A percentile compares a stretch with the other conserved stretches of the same genome.
Evolutionary conservation across 2,797 vertebrate genomes (phyloP).

Genomic region (Spondyliosoma cantharus): DNA sequence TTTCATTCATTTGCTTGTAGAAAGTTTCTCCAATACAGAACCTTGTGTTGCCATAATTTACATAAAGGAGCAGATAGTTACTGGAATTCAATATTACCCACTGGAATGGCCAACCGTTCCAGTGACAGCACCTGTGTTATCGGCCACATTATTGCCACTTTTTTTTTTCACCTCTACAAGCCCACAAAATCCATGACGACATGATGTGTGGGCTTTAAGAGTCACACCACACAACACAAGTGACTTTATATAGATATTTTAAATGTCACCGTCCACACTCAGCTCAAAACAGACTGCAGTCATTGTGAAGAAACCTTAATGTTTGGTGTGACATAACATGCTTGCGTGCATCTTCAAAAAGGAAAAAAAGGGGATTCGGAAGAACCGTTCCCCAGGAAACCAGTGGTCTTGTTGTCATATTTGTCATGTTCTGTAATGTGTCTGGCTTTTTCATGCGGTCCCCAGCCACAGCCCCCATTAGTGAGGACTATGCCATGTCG

Average conservation of each 20-base stretch:
- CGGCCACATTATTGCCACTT: conserved; percentile 1
- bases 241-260: conserved; percentile 52
- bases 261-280: conserved; percentile 58
- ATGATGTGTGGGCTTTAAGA: conserved; percentile 41
- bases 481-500: conserved; percentile 79
- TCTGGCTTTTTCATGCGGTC: conserved; percentile 70
- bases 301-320: conserved; percentile 33
- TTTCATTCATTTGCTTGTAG: conserved; percentile 70
- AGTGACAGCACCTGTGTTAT: conserved; percentile 48
- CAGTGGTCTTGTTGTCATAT: conserved; percentile 70
- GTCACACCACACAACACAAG: conserved; percentile 26
- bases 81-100: conserved; percentile 66
- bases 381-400: conserved; percentile 66
- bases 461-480: conserved; percentile 71
- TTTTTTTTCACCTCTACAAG: conserved; percentile 26
- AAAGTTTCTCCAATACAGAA: conserved; percentile 64
- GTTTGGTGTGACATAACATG: conserved; percentile 48
- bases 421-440: conserved; percentile 68
- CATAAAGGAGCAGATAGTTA: conserved; percentile 45
- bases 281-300: conserved; percentile 37
- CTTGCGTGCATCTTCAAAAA: conserved; percentile 38
- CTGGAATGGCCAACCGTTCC: conserved; percentile 47
- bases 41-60: conserved; percentile 58
- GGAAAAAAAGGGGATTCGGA: conserved; percentile 42
- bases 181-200: conserved; percentile 43